phyloP scores from a whole-genome alignment of 2,888 invertebrate genomes.

The Hirtodrosophila cameraria region DNA sequence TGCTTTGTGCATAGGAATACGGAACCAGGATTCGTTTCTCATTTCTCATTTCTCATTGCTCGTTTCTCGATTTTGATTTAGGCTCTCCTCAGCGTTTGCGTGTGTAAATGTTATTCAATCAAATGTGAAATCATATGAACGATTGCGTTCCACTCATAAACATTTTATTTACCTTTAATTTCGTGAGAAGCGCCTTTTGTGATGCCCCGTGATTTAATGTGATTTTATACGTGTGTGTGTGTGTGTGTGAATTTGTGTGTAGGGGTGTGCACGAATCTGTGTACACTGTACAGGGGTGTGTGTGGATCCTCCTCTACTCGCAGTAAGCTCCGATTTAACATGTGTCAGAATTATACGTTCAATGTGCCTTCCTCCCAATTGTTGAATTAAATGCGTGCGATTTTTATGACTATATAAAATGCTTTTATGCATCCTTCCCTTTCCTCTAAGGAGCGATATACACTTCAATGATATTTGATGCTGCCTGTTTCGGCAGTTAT shows the following conservation, averaged over 20 bases:
- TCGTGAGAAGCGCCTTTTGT: constrained; percentile 74
- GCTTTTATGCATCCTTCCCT: constrained; percentile 21
- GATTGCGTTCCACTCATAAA: constrained; percentile 74
- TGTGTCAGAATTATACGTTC: constrained; percentile 49
- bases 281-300: no score
- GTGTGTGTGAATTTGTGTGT: no score
- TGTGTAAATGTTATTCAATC: constrained; percentile 80
- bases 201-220: constrained; percentile 65
- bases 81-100: constrained; percentile 47
- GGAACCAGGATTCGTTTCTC: constrained; percentile 1
- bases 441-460: not conserved
- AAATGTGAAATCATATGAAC: constrained; percentile 77
- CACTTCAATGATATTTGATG: constrained; percentile 18
- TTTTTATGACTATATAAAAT: constrained; percentile 77
- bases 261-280: no score
- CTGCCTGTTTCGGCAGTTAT: constrained; percentile 9
- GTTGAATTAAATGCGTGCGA: constrained; percentile 61
- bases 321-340: constrained; percentile 8
- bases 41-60: not conserved
- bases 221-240: constrained; percentile 17
- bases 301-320: not conserved
- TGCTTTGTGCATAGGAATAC: constrained; percentile 4
- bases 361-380: constrained; percentile 17
- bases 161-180: constrained; percentile 80
- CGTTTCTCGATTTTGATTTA: not conserved